Evolutionary conservation across 2,888 invertebrate genomes (phyloP).

Genomic region (Drosophila incognita): DNA sequence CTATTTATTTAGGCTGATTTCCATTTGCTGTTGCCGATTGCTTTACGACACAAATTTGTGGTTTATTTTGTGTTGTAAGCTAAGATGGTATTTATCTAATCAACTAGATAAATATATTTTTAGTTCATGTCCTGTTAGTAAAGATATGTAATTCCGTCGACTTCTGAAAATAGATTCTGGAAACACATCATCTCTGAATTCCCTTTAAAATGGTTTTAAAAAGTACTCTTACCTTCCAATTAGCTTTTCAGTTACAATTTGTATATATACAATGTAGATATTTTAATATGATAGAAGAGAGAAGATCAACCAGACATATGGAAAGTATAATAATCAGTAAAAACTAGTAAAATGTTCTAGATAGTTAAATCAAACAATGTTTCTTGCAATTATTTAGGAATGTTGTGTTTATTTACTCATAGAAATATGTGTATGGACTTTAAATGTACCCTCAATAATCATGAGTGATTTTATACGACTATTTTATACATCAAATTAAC

Average conservation of each 20-base stretch:
- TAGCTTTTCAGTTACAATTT: neutral
- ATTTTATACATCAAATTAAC: conserved; percentile 57
- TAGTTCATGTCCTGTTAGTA: neutral
- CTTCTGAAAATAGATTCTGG: neutral
- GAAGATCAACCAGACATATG: too few relatives aligned
- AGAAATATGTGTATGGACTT: conserved; percentile 22
- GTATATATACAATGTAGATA: too few relatives aligned
- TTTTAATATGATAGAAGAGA: too few relatives aligned
- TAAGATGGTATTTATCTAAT: neutral
- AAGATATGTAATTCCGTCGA: neutral
- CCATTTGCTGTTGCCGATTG: neutral
- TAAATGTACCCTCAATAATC: conserved; percentile 47
- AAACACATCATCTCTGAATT: neutral
- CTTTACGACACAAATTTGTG: neutral
- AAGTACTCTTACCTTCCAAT: neutral
- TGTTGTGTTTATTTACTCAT: conserved; percentile 36
- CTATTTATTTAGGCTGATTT: neutral
- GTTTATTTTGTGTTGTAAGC: neutral
- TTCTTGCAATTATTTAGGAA: conserved; percentile 8
- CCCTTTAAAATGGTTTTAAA: neutral
- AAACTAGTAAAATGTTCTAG: neutral
- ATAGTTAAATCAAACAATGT: neutral
- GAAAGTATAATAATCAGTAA: neutral
- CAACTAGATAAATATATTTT: neutral
- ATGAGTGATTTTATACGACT: conserved; percentile 46